Conservation (phyloP, 2,797 vertebrate genomes). For the Orientallactaga sibirica region DNA sequence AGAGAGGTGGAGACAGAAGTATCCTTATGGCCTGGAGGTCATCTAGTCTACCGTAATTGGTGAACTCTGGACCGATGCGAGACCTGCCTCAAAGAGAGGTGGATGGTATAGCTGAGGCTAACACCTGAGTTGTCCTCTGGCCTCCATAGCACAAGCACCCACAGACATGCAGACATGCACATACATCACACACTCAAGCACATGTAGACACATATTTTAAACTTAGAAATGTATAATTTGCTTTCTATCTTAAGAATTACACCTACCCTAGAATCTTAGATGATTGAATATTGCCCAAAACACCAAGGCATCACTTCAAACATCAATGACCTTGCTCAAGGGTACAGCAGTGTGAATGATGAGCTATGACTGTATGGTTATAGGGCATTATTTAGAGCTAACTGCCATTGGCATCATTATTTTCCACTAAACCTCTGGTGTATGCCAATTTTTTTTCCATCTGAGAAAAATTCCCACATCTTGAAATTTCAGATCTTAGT, state of each 20-base stretch:
- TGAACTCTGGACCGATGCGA: not conserved
- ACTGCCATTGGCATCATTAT: not conserved
- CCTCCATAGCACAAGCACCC: not conserved
- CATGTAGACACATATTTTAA: not conserved
- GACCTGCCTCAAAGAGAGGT: not conserved
- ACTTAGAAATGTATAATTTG: not conserved
- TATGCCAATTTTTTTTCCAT: not conserved
- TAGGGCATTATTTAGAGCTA: not conserved
- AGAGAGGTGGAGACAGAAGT: too few relatives aligned
- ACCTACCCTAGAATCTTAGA: not conserved
- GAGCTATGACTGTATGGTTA: not conserved
- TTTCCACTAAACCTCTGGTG: conserved; percentile 2
- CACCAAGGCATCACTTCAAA: not conserved
- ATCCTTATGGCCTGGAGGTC: too few relatives aligned
- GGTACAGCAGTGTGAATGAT: not conserved
- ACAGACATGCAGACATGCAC: not conserved
- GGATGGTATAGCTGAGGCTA: not conserved
- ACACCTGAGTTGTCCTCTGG: not conserved
- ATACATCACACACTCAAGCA: not conserved
- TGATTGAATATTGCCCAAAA: not conserved
- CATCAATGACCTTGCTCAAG: not conserved
- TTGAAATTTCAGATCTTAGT: conserved; percentile 32
- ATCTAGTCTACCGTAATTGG: too few relatives aligned
- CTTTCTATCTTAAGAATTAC: conserved; percentile 15
- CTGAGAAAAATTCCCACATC: not conserved